These are phyloP conservation scores for Diabrotica undecimpunctata DNA, from an alignment of 1,140 invertebrate species.

Conservation along the genomic window DNA sequence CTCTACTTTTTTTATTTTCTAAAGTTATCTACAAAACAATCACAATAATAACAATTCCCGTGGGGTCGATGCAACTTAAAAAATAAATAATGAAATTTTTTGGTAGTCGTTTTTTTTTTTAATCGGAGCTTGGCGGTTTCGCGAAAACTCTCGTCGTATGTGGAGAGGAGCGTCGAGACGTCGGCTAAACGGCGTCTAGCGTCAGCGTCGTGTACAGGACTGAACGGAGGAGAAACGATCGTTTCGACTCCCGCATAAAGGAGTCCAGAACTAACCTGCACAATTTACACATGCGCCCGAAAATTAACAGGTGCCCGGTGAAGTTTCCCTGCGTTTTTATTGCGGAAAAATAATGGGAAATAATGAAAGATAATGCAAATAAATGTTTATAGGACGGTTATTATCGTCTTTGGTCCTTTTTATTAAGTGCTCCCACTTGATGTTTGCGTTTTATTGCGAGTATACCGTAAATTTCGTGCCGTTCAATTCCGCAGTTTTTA, in stretches of 20 bases:
- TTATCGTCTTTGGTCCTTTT: too few species aligned
- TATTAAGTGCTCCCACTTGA: too few species aligned
- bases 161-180: constrained; percentile 4
- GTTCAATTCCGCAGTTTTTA: too few species aligned
- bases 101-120: not conserved
- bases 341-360: constrained; percentile 8
- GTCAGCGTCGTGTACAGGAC: constrained; percentile 14
- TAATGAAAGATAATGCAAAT: constrained; percentile 11
- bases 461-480: too few species aligned
- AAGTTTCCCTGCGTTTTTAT: constrained; percentile 14
- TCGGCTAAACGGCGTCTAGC: constrained; percentile 3
- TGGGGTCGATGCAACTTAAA: too few species aligned
- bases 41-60: too few species aligned
- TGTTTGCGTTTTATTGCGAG: too few species aligned
- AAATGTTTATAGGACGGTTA: not conserved
- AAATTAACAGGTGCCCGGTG: constrained; percentile 30
- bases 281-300: constrained; percentile 28
- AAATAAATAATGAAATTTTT: too few species aligned
- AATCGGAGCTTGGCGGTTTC: not conserved
- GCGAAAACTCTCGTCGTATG: constrained; percentile 8
- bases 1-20: not conserved
- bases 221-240: constrained; percentile 4
- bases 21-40: not conserved
- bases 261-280: constrained; percentile 25
- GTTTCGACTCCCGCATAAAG: constrained; percentile 22